phyloP scores from a whole-genome alignment of 1,140 invertebrate genomes.

The Aleiodes sp. region DNA sequence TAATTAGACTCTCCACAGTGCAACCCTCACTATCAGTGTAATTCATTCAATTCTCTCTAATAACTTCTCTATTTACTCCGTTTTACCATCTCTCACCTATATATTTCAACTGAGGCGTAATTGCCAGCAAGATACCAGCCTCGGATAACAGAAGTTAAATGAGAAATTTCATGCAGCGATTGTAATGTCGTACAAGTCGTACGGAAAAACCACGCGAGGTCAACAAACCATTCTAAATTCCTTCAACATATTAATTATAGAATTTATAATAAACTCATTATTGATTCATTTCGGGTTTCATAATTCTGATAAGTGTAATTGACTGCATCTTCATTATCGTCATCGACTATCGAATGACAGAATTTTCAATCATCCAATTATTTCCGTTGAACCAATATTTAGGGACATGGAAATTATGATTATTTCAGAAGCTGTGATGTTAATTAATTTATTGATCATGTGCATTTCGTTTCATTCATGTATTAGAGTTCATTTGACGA shows the following conservation, averaged over 20 bases:
- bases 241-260: neutral
- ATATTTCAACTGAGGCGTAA: slow-evolving; percentile 20
- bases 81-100: neutral
- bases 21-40: neutral
- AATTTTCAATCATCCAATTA: no score
- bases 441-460: no score
- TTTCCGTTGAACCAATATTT: no score
- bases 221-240: slow-evolving; percentile 32
- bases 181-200: slow-evolving; percentile 27
- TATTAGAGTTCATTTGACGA: no score
- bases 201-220: slow-evolving; percentile 38
- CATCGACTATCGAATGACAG: no score
- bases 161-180: slow-evolving; percentile 22
- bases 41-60: neutral
- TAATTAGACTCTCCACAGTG: slow-evolving; percentile 1
- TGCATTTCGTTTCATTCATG: no score
- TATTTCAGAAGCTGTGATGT: no score
- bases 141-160: slow-evolving; percentile 28
- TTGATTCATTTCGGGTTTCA: no score
- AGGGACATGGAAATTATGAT: no score
- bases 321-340: no score
- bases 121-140: slow-evolving; percentile 17
- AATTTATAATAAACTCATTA: no score
- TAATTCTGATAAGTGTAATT: no score
- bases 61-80: slow-evolving; percentile 24